Base-by-base conservation (phyloP, 2,113 vertebrate genomes). In the Clarias magur region DNA sequence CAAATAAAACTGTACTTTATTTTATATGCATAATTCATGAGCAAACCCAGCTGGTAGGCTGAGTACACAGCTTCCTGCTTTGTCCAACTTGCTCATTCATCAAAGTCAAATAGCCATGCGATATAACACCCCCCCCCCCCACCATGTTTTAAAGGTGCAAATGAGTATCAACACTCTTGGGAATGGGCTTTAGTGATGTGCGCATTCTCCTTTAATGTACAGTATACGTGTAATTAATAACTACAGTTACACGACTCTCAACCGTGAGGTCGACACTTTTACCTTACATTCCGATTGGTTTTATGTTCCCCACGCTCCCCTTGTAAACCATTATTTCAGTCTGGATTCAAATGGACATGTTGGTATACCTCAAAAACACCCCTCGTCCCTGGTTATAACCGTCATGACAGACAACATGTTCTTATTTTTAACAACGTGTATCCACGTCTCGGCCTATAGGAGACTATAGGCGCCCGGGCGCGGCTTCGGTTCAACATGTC, bases 21-120 rank as follows among this genome's bases (percentile, higher is more conserved):
- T 81, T 30, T 70, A 23, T 72, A 84, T 90, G 42, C 70, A 86
- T 90, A 68, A 88, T 90, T 80, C 54, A 90, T 84, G 63, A 59
- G 75, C 68, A 85, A 85, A 70, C 48, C 34, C 53, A 48, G 78
- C 63, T 86, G 78, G 72, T 65, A 73, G 82, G 62, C 85, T 73
- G 86, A 85, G 79, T 79, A 86, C 59, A 88, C 82, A 90, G 87
- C 84, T 82, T 83, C 81, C 89, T 80, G 76, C 60, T 53, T 80
- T 53, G 57, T 88, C 88, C 17, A 86, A 86, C 85, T 56, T 80
- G 65, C 48, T 87, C 75, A 82, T 83, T 88, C n/a, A 63, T 86
- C 67, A 84, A 84, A 85, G 65, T 89, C 86, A 82, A 76, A 85
- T 25, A 80, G 60, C 53, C 60, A 68, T 84, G 30, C 59, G 6